Evolutionary conservation across 1,140 invertebrate genomes (phyloP), one percentile per base, ranked within the genome.

Genomic region (Littorina saxatilis): DNA sequence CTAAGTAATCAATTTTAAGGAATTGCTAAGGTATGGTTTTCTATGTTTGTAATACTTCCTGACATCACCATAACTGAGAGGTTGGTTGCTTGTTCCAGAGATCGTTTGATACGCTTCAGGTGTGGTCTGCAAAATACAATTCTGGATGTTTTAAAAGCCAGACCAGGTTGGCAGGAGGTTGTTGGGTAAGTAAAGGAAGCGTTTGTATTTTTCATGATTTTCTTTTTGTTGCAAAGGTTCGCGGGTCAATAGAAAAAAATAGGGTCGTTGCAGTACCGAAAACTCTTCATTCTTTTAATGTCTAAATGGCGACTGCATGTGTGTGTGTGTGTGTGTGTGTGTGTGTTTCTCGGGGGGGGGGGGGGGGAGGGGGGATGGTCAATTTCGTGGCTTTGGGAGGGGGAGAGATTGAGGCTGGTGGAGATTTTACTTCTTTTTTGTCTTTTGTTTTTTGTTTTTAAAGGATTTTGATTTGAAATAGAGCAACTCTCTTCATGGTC

Each of bases 311-410:
- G 55, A 13, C 9, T 58, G 17, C 5, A 4, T 58, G n/a, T 58
- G 55, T 68, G 63, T 68, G 63, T 68, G 63, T 68, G 35, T 39
- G 15, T 17, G 15, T 68, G 35, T 68, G 35, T 68, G 29, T 68
- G 40, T 52, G 32, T 29, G n/a, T 32, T 3, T 73, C 27, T 27
- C 79, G 93, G 93, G 93, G 50, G 83, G 93, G 43, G 93, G 93
- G 20, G 20, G 55, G 27, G 27, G 4, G 11, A 27, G 20, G 27
- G 27, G 55, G 55, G 20, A 23, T 58, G 55, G 11, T 5, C 23
- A n/a, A 23, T 58, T 20, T 7, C 55, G 27, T 35, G 27, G 32
- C 27, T 63, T 15, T 63, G 23, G n/a, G 27, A 0, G 27, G 29
- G 61, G 11, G 29, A 9, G 11, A 47, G n/a, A 47, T 7, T 74